Percentiles rank a stretch among this genome's conserved stretches.
These are phyloP conservation scores for Ditylenchus dipsaci DNA, from an alignment of 1,140 invertebrate species.

Conservation along the genomic window DNA sequence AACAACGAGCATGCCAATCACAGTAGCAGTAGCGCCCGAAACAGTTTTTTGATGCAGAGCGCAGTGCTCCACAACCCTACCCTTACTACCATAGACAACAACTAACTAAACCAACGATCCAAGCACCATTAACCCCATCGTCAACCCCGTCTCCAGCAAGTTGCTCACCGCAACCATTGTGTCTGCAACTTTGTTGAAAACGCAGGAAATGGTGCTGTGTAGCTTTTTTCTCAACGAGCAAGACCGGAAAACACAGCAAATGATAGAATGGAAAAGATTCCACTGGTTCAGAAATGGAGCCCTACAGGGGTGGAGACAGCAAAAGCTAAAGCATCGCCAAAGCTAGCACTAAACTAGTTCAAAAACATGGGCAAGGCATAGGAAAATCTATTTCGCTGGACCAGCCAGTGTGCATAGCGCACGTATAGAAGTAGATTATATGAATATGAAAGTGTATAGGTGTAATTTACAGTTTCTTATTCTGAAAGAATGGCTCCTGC, in stretches of 20 bases:
- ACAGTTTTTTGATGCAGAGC: slow-evolving; percentile 38
- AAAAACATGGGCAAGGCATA: slow-evolving; percentile 21
- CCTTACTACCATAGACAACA: slow-evolving; percentile 49
- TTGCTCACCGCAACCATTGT: slow-evolving; percentile 45
- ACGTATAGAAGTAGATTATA: no score
- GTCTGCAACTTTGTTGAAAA: slow-evolving; percentile 40
- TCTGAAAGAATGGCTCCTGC: no score
- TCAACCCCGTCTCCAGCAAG: slow-evolving; percentile 3
- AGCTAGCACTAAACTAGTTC: not conserved
- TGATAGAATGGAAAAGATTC: slow-evolving; percentile 51
- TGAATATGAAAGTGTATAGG: no score
- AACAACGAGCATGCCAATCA: not conserved
- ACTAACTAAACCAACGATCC: not conserved
- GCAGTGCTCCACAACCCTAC: slow-evolving; percentile 48
- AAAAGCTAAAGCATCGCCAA: not conserved
- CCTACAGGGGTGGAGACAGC: slow-evolving; percentile 20
- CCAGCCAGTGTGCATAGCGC: slow-evolving; percentile 53
- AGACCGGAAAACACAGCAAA: slow-evolving; percentile 3
- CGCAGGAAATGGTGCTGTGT: slow-evolving; percentile 12
- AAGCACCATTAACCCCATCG: slow-evolving; percentile 6
- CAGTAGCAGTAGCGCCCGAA: slow-evolving; percentile 8
- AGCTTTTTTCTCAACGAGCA: slow-evolving; percentile 7
- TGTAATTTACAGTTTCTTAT: no score
- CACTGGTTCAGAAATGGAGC: slow-evolving; percentile 53
- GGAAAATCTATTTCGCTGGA: slow-evolving; percentile 55